Percentiles rank a stretch among this genome's conserved stretches.
Conservation (phyloP, 2,113 vertebrate genomes). For the Porphyrio hochstetteri region DNA sequence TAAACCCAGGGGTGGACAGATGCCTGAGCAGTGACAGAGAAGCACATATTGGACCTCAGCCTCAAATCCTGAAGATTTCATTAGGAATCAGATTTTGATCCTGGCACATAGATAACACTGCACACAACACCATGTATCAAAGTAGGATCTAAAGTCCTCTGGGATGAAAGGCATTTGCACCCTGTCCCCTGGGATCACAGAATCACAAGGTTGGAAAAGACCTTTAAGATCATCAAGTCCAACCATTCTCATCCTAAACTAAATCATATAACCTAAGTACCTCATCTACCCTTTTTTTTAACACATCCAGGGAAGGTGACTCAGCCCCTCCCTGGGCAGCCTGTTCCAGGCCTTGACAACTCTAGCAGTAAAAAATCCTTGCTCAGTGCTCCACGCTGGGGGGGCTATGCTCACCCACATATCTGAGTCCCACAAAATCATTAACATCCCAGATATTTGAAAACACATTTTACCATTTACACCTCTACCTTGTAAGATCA, state of each 20-base stretch:
- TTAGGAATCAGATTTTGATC: neutral
- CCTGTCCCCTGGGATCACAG: neutral
- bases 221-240: too few species aligned
- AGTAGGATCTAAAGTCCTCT: neutral
- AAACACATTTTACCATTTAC: neutral
- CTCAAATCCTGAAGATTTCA: neutral
- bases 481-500: neutral
- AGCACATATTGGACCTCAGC: neutral
- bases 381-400: fast-evolving
- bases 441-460: neutral
- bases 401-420: neutral
- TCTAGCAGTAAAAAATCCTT: too few species aligned
- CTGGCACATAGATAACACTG: neutral
- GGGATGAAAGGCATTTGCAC: neutral
- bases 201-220: too few species aligned
- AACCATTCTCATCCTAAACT: too few species aligned
- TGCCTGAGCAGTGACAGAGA: neutral
- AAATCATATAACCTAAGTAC: too few species aligned
- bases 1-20: neutral
- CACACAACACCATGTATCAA: fast-evolving
- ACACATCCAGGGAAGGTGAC: too few species aligned
- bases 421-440: neutral
- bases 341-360: too few species aligned
- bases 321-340: too few species aligned
- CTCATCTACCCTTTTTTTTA: too few species aligned